Conservation (phyloP, 2,888 invertebrate species). For the Poecilus cupreus region DNA sequence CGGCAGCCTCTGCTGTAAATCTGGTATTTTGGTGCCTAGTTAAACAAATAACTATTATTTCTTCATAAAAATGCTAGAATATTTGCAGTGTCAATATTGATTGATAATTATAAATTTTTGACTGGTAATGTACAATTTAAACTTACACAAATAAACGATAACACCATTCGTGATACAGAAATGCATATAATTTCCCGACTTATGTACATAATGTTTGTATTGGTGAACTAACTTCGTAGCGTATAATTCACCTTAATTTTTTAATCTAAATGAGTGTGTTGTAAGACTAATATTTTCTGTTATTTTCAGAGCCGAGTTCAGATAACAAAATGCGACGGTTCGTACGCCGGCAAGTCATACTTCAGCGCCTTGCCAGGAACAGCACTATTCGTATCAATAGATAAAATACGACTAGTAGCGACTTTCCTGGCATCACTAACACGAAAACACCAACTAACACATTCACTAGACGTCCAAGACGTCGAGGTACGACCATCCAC, state of each 20-base stretch:
- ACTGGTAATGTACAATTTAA: background rate
- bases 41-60: too few species aligned
- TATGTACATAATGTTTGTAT: too few species aligned
- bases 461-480: constrained; percentile 19
- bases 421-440: constrained; percentile 17
- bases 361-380: constrained; percentile 69
- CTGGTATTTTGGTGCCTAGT: too few species aligned
- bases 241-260: background rate
- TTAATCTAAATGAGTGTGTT: too few species aligned
- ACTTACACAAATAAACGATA: background rate
- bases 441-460: background rate
- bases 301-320: constrained; percentile 67
- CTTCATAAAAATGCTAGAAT: too few species aligned
- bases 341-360: constrained; percentile 69
- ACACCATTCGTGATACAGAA: background rate
- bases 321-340: constrained; percentile 70
- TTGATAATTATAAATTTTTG: constrained; percentile 29
- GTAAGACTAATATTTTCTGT: background rate
- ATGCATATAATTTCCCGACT: background rate
- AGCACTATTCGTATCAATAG: constrained; percentile 71
- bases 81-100: too few species aligned
- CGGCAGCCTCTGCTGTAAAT: too few species aligned
- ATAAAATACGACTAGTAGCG: constrained; percentile 67
- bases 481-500: background rate
- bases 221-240: background rate